Percentiles rank a stretch among this genome's conserved stretches.
phyloP scores from a whole-genome alignment of 1,140 invertebrate species.

The Radopholus similis region DNA sequence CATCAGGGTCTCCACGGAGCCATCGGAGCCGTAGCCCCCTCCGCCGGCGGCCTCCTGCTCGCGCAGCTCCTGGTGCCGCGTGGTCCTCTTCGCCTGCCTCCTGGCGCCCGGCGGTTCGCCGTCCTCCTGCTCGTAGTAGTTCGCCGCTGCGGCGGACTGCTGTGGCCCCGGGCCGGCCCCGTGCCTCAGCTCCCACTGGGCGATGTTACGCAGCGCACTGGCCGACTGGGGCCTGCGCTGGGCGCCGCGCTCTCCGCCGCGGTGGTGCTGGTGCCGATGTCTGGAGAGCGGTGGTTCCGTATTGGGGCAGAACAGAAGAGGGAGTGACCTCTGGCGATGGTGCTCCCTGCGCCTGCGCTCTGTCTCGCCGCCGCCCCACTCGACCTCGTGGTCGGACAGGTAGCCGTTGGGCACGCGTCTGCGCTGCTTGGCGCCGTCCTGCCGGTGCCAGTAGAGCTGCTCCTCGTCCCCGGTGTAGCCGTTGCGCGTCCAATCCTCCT shows the following conservation, averaged over 20 bases:
- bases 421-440: not conserved
- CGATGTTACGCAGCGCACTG: slow-evolving; percentile 37
- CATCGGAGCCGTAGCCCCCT: slow-evolving; percentile 56
- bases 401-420: slow-evolving; percentile 26
- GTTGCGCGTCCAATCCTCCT: slow-evolving; percentile 7
- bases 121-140: slow-evolving; percentile 4
- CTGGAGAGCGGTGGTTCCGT: too few species aligned
- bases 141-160: slow-evolving; percentile 3
- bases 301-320: too few species aligned
- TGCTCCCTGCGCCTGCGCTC: slow-evolving; percentile 6
- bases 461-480: not conserved
- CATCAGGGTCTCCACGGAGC: slow-evolving; percentile 46
- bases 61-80: slow-evolving; percentile 32
- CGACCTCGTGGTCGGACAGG: slow-evolving; percentile 32
- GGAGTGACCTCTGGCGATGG: not conserved
- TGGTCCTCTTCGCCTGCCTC: slow-evolving; percentile 1
- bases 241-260: not conserved
- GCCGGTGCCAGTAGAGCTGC: not conserved
- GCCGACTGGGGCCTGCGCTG: slow-evolving; percentile 37
- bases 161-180: slow-evolving; percentile 8
- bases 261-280: slow-evolving; percentile 19
- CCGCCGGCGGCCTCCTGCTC: slow-evolving; percentile 22
- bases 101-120: not conserved
- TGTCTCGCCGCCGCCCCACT: slow-evolving; percentile 8
- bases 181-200: slow-evolving; percentile 22